These are phyloP conservation scores for Sclerurus mexicanus DNA, from an alignment of 2,113 vertebrate species.

Conservation along the genomic window DNA sequence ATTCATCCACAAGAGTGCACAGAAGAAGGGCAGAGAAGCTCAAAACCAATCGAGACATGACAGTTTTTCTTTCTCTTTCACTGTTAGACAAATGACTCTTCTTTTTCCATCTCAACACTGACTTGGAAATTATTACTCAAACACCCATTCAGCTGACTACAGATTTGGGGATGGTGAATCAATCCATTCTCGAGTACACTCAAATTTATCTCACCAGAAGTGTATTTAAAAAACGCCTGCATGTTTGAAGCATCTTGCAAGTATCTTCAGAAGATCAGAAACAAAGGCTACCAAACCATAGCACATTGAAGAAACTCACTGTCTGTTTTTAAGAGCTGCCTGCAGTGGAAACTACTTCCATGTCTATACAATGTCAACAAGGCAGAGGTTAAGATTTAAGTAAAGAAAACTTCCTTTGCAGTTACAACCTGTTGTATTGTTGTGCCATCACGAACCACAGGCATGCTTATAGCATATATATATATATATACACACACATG, in stretches of 20 bases:
- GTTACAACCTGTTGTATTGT: background rate
- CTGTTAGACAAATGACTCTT: background rate
- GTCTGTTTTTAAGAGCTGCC: background rate
- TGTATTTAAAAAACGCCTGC: background rate
- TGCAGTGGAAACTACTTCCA: background rate
- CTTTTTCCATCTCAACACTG: background rate
- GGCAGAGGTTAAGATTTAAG: background rate
- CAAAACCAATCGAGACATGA: background rate
- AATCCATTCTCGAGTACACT: background rate
- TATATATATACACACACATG: background rate
- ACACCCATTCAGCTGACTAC: background rate
- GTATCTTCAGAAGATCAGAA: background rate
- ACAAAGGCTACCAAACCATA: background rate
- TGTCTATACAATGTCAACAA: background rate
- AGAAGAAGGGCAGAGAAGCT: background rate
- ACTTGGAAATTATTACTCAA: background rate
- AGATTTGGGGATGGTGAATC: background rate
- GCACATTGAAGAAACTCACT: background rate
- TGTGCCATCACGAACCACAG: background rate
- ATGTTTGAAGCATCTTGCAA: background rate
- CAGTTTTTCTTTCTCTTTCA: background rate
- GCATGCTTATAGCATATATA: background rate
- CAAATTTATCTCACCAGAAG: background rate
- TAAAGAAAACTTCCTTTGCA: background rate
- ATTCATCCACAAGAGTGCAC: background rate